Percentiles rank a stretch among this genome's conserved stretches.
phyloP scores from a whole-genome alignment of 1,140 invertebrate genomes.

The Leptinotarsa undecemlineata region DNA sequence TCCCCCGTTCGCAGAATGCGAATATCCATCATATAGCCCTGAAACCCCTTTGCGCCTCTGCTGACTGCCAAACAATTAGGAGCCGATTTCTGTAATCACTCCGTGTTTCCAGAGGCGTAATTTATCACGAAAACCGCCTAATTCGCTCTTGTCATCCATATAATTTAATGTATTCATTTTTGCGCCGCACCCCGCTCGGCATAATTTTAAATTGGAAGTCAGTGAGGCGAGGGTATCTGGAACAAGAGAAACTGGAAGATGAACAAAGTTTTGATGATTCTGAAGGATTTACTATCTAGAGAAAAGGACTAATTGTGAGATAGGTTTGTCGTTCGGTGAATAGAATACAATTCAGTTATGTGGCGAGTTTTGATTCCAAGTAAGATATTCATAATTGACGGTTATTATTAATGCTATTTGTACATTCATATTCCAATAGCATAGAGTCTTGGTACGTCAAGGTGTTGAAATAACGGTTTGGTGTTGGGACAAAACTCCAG shows the following conservation, averaged over 20 bases:
- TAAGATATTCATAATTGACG: too few species aligned
- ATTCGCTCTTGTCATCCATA: conserved; percentile 21
- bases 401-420: too few species aligned
- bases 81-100: conserved; percentile 20
- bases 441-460: too few species aligned
- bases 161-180: conserved; percentile 26
- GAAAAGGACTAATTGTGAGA: neutral
- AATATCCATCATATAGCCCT: neutral
- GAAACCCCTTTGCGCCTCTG: neutral
- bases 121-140: conserved; percentile 16
- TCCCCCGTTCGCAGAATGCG: neutral
- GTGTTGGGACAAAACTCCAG: too few species aligned
- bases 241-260: neutral
- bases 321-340: neutral
- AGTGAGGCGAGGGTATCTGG: neutral
- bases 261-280: conserved; percentile 3
- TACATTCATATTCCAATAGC: too few species aligned
- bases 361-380: too few species aligned
- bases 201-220: conserved; percentile 4
- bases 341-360: neutral
- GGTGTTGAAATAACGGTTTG: too few species aligned
- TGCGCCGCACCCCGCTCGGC: neutral
- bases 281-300: neutral
- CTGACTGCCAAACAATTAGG: conserved; percentile 15
- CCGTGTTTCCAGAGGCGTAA: conserved; percentile 10